Percentiles rank a stretch among this genome's conserved stretches.
Evolutionary conservation across 2,113 vertebrate genomes (phyloP).

Genomic region (Myotis yumanensis): DNA sequence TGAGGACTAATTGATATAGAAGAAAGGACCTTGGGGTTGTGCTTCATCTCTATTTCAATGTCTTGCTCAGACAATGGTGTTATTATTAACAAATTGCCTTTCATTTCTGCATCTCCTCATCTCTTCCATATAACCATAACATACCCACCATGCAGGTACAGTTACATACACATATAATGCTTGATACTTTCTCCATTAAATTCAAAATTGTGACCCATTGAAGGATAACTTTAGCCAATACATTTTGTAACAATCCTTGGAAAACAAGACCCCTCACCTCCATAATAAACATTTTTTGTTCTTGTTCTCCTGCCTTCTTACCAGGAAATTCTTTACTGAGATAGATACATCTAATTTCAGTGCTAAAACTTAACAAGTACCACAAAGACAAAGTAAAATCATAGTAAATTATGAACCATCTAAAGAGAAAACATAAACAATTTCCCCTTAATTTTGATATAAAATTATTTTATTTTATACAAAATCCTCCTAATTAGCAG

Average conservation of each 20-base stretch:
- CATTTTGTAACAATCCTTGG: neutral
- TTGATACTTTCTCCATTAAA: neutral
- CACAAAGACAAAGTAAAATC: neutral
- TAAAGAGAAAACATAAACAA: neutral
- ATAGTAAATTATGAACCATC: neutral
- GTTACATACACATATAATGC: neutral
- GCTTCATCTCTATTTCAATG: neutral
- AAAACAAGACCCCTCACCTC: neutral
- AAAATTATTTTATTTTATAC: neutral
- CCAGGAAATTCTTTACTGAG: neutral
- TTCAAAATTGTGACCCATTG: neutral
- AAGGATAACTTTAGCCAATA: neutral
- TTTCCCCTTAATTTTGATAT: neutral
- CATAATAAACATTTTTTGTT: neutral
- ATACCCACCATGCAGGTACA: neutral
- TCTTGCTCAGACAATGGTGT: neutral
- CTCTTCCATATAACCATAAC: neutral
- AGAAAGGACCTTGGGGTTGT: neutral
- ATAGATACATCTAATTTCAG: neutral
- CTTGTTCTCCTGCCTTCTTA: neutral
- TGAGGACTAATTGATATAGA: neutral
- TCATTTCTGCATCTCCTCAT: neutral
- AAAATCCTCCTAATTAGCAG: neutral
- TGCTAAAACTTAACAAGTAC: neutral
- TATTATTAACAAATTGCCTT: neutral